Conservation (phyloP, 2,113 vertebrate genomes). For the Emydura subglobosa region DNA sequence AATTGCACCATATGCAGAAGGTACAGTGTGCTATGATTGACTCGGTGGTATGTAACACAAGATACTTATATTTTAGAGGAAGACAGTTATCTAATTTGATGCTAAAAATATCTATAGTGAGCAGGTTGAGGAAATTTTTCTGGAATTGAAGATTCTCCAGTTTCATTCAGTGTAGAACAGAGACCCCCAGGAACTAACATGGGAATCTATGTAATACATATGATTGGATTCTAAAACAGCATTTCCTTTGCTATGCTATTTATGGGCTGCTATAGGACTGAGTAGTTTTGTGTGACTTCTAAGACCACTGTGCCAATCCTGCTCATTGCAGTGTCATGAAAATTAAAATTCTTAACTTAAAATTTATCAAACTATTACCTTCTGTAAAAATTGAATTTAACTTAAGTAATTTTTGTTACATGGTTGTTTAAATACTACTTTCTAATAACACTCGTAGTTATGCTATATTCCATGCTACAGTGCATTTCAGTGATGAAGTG, state of each 20-base stretch:
- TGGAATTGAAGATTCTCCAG: background rate
- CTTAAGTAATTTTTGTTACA: background rate
- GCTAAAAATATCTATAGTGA: conserved; percentile 1
- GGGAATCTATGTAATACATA: background rate
- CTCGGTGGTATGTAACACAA: background rate
- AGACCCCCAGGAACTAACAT: background rate
- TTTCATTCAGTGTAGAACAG: background rate
- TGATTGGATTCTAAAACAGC: background rate
- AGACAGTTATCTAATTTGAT: conserved; percentile 3
- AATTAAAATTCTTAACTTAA: background rate
- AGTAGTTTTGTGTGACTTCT: background rate
- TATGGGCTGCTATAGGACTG: background rate
- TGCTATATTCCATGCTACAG: background rate
- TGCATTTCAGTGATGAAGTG: background rate
- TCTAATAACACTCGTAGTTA: background rate
- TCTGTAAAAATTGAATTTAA: conserved; percentile 8
- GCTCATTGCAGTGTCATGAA: background rate
- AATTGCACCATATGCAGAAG: background rate
- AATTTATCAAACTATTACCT: background rate
- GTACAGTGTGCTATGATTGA: background rate
- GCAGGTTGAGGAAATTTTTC: background rate
- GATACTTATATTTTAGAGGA: background rate
- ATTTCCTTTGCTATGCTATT: background rate
- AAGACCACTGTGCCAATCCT: background rate
- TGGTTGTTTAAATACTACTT: background rate